Evolutionary conservation across 1,140 invertebrate genomes (phyloP).

Genomic region (Paraescarpia echinospica): DNA sequence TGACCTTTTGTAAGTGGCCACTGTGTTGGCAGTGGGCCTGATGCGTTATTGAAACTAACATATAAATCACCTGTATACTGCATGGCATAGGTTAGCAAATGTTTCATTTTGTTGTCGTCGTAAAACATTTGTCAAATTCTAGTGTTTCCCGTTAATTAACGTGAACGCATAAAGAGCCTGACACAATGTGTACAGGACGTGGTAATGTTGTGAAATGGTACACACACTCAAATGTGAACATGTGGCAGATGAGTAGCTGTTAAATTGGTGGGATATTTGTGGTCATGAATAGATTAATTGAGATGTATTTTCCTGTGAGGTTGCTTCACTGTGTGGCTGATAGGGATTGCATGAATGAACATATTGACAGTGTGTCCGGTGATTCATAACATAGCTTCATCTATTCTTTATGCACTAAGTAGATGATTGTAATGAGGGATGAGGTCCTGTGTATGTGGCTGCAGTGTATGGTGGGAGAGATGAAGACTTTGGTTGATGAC

Average conservation of each 20-base stretch:
- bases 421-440: no score
- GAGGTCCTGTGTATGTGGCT: no score
- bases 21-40: not conserved
- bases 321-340: not conserved
- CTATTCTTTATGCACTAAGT: no score
- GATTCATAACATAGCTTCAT: not conserved
- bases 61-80: not conserved
- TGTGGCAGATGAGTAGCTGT: no score
- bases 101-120: not conserved
- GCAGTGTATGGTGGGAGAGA: not conserved
- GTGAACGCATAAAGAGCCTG: no score
- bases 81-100: not conserved
- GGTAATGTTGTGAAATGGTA: no score
- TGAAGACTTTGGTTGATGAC: not conserved
- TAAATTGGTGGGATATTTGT: not conserved
- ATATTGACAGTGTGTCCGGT: not conserved
- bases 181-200: no score
- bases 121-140: no score
- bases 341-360: not conserved
- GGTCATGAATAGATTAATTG: not conserved
- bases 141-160: no score
- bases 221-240: no score
- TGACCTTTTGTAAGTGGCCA: not conserved
- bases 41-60: not conserved
- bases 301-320: not conserved